phyloP scores from a whole-genome alignment of 2,113 vertebrate genomes.

The Bostrychus sinensis region DNA sequence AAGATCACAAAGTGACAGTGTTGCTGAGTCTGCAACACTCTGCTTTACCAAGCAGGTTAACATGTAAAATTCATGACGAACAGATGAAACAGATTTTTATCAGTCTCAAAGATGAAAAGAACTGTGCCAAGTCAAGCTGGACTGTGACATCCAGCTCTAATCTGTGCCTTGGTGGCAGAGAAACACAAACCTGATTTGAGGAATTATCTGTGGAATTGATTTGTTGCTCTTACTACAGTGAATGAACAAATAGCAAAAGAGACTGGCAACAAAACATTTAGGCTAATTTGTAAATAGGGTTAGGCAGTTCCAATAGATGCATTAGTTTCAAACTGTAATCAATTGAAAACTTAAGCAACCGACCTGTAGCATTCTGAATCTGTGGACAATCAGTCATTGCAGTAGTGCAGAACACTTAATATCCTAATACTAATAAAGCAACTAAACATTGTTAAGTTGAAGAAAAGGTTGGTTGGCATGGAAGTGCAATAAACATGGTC shows the following conservation, averaged over 20 bases:
- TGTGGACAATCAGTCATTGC: no score
- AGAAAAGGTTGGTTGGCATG: no score
- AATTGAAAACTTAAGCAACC: no score
- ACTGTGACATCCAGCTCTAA: constrained; percentile 44
- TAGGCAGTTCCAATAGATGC: background rate
- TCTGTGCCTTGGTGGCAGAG: constrained; percentile 33
- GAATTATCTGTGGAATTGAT: constrained; percentile 24
- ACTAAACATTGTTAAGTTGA: no score
- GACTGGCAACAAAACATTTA: background rate
- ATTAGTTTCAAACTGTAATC: no score
- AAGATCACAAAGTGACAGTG: constrained; percentile 17
- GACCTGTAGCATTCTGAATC: no score
- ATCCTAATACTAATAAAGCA: no score
- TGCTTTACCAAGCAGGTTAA: constrained; percentile 39
- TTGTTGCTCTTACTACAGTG: constrained; percentile 28
- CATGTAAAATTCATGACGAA: constrained; percentile 65
- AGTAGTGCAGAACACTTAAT: no score
- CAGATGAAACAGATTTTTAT: constrained; percentile 48
- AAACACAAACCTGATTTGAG: constrained; percentile 41
- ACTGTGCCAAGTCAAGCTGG: constrained; percentile 5
- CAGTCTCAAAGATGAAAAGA: constrained; percentile 43
- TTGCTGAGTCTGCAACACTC: constrained; percentile 52
- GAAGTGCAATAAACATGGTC: no score
- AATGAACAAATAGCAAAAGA: background rate
- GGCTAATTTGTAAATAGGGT: background rate